Percentiles rank a stretch among this genome's conserved stretches.
phyloP scores from a whole-genome alignment of 1,140 invertebrate species.

The Trachymyrmex septentrionalis region DNA sequence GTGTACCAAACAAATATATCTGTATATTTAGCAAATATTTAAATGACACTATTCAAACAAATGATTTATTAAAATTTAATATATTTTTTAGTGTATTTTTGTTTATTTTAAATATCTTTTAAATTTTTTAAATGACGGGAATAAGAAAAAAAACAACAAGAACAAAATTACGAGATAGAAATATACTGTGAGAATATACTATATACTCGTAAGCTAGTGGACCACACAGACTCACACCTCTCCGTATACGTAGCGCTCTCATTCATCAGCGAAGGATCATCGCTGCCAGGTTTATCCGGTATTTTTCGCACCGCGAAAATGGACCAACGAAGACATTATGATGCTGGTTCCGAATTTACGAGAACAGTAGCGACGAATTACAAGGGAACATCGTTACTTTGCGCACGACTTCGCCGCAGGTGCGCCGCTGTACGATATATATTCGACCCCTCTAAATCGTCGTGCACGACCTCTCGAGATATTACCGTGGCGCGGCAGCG shows the following conservation, averaged over 20 bases:
- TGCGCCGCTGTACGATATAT: constrained; percentile 55
- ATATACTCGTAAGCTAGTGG: background rate
- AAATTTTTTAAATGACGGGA: background rate
- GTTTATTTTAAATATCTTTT: too few relatives aligned
- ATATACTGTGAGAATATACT: background rate
- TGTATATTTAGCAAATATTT: too few relatives aligned
- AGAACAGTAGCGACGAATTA: constrained; percentile 58
- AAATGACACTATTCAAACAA: too few relatives aligned
- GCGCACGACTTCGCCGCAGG: constrained; percentile 54
- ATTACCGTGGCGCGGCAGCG: constrained; percentile 64
- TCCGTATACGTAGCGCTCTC: too few relatives aligned
- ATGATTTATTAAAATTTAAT: too few relatives aligned
- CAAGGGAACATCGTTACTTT: constrained; percentile 52
- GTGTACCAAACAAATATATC: too few relatives aligned
- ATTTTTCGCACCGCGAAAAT: constrained; percentile 39
- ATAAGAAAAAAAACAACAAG: too few relatives aligned
- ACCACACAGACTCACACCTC: background rate
- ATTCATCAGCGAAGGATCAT: constrained; percentile 32
- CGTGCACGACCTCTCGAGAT: constrained; percentile 71
- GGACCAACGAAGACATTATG: constrained; percentile 45
- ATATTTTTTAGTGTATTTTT: too few relatives aligned
- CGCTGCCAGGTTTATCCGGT: constrained; percentile 3
- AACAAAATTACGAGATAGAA: background rate
- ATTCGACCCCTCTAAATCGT: constrained; percentile 69
- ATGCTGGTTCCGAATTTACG: constrained; percentile 65